Percentiles rank a stretch among this genome's conserved stretches.
Evolutionary conservation across 2,113 vertebrate species (phyloP).

Genomic region (Helogale parvula): DNA sequence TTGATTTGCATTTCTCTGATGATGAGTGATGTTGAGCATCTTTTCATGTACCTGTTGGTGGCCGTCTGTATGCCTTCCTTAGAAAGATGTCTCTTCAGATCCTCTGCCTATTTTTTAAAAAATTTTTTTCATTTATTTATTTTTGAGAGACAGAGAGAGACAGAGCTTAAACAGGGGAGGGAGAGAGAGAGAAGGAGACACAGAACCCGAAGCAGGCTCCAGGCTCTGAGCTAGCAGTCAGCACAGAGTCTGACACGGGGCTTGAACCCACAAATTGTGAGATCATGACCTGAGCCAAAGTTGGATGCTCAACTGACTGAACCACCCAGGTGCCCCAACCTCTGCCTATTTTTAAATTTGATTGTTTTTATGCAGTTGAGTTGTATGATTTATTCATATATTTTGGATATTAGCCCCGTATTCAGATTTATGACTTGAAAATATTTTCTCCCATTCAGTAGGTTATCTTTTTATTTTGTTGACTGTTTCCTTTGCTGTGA

Average conservation of each 20-base stretch:
- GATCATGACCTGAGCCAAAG: no score
- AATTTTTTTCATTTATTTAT: no score
- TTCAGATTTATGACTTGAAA: not conserved
- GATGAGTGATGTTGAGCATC: not conserved
- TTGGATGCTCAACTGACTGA: no score
- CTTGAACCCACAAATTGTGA: no score
- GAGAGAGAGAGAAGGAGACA: no score
- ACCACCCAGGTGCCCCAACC: no score
- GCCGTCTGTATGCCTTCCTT: not conserved
- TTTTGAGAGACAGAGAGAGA: no score
- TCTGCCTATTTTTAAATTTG: not conserved
- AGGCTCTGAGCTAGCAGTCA: no score
- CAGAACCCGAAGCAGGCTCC: no score
- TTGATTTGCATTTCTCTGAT: not conserved
- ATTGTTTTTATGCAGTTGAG: not conserved
- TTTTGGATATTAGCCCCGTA: not conserved
- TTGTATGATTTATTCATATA: not conserved
- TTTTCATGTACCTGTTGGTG: not conserved
- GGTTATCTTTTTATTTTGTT: not conserved
- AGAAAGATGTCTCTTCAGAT: not conserved
- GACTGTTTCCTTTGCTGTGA: not conserved
- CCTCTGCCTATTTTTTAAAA: not conserved
- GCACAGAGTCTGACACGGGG: no score
- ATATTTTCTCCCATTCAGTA: not conserved
- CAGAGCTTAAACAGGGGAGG: no score